phyloP scores from a whole-genome alignment of 64 coral and sea anemone genomes.

The Anthopleura sola region DNA sequence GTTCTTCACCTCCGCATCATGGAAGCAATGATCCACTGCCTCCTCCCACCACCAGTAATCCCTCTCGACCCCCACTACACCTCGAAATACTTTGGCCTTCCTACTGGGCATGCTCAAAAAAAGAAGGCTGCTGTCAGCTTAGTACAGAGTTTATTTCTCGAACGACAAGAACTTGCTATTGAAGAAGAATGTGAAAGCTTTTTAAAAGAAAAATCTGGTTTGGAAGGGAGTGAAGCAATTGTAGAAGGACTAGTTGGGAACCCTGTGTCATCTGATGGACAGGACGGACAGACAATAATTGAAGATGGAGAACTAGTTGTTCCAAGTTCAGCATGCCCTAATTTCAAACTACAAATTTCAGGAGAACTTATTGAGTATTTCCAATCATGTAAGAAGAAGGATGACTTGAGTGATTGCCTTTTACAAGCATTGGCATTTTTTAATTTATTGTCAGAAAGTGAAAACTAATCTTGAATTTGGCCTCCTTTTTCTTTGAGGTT shows the following conservation, averaged over 20 bases:
- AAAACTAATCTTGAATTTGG: background rate
- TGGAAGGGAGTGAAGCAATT: slow-evolving; percentile 77
- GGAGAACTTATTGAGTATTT: slow-evolving; percentile 80
- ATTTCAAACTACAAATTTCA: slow-evolving; percentile 52
- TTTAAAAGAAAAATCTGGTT: slow-evolving; percentile 75
- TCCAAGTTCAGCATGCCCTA: background rate
- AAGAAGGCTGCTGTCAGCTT: slow-evolving; percentile 83
- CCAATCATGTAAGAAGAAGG: slow-evolving; percentile 76
- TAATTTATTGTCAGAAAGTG: slow-evolving; percentile 53
- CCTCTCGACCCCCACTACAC: slow-evolving; percentile 75
- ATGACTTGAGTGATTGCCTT: slow-evolving; percentile 92
- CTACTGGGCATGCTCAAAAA: slow-evolving; percentile 60
- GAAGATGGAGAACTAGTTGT: background rate
- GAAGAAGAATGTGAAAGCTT: slow-evolving; percentile 76
- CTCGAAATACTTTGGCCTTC: slow-evolving; percentile 80
- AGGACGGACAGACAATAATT: slow-evolving; percentile 28
- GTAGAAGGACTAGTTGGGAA: slow-evolving; percentile 43
- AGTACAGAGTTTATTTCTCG: slow-evolving; percentile 76
- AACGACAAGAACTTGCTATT: slow-evolving; percentile 65
- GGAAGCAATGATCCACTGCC: slow-evolving; percentile 87
- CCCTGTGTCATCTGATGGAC: slow-evolving; percentile 21
- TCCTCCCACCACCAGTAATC: slow-evolving; percentile 57
- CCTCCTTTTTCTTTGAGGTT: no score
- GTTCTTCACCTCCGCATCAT: slow-evolving; percentile 87
- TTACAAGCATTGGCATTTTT: slow-evolving; percentile 92